A percentile compares a stretch with the other conserved stretches of the same genome.
phyloP scores from a whole-genome alignment of 2,888 invertebrate genomes.

The Pyralis farinalis region DNA sequence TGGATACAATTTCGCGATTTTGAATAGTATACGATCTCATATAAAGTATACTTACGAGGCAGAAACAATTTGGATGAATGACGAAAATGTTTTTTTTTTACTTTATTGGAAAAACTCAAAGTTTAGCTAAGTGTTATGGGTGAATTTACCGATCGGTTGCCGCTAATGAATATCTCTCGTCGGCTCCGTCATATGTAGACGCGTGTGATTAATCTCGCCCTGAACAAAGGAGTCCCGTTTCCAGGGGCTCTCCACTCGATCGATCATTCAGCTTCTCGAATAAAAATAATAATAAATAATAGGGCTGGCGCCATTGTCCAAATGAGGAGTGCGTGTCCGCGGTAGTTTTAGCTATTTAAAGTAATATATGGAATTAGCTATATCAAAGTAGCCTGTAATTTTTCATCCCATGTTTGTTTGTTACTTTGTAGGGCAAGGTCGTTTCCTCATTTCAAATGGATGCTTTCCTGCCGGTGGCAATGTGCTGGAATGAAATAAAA shows the following conservation, averaged over 20 bases:
- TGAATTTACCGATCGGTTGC: constrained; percentile 36
- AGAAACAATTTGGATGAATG: neutral
- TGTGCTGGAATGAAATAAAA: no score
- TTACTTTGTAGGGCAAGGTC: constrained; percentile 30
- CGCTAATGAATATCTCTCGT: constrained; percentile 66
- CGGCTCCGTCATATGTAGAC: constrained; percentile 50
- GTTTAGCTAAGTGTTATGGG: constrained; percentile 2
- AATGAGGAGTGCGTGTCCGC: constrained; percentile 63
- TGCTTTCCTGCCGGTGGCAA: no score
- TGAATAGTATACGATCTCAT: constrained; percentile 24
- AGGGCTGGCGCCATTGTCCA: constrained; percentile 65
- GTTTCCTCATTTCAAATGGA: constrained; percentile 18
- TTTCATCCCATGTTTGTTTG: constrained; percentile 17
- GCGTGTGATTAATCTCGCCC: constrained; percentile 70
- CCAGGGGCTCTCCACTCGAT: constrained; percentile 61
- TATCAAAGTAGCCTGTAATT: constrained; percentile 18
- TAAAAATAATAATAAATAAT: constrained; percentile 78
- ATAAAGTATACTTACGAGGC: neutral
- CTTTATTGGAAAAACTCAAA: neutral
- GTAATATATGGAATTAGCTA: constrained; percentile 38
- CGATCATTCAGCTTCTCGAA: constrained; percentile 72
- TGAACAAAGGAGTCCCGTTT: constrained; percentile 71
- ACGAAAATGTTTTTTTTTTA: neutral
- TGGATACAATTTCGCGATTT: constrained; percentile 33
- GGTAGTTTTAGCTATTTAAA: constrained; percentile 49